These are phyloP conservation scores for Incurvaria masculella DNA, from an alignment of 2,888 invertebrate genomes.

Conservation along the genomic window DNA sequence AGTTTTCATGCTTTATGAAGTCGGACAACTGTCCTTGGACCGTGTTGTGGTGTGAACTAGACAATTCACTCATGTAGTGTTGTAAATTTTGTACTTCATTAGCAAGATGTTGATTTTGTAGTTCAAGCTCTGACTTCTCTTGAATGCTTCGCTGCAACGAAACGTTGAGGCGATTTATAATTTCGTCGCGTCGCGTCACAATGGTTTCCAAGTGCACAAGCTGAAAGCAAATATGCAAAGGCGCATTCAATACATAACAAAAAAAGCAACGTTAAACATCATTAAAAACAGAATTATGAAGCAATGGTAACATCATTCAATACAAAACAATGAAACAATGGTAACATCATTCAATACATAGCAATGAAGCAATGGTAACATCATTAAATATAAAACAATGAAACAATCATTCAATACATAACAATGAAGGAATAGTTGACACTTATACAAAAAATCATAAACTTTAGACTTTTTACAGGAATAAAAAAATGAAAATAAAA, in stretches of 20 bases:
- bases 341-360: no score
- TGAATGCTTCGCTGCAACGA: slow-evolving; percentile 65
- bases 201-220: slow-evolving; percentile 70
- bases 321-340: no score
- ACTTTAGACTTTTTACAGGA: no score
- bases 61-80: slow-evolving; percentile 31
- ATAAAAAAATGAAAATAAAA: neutral
- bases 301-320: no score
- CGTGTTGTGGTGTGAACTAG: slow-evolving; percentile 37
- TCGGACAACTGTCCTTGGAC: slow-evolving; percentile 44
- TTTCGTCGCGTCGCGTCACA: slow-evolving; percentile 63
- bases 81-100: slow-evolving; percentile 56
- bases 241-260: neutral
- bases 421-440: neutral
- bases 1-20: slow-evolving; percentile 41
- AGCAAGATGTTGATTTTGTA: slow-evolving; percentile 59
- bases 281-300: no score
- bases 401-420: no score
- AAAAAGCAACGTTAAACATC: neutral
- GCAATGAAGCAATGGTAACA: no score
- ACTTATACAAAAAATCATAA: no score
- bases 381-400: no score
- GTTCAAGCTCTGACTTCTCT: slow-evolving; percentile 59
- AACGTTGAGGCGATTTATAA: slow-evolving; percentile 69
- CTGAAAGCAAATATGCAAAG: slow-evolving; percentile 37